Base-by-base conservation (phyloP, 2,888 invertebrate genomes). In the Anticlea derivata region DNA sequence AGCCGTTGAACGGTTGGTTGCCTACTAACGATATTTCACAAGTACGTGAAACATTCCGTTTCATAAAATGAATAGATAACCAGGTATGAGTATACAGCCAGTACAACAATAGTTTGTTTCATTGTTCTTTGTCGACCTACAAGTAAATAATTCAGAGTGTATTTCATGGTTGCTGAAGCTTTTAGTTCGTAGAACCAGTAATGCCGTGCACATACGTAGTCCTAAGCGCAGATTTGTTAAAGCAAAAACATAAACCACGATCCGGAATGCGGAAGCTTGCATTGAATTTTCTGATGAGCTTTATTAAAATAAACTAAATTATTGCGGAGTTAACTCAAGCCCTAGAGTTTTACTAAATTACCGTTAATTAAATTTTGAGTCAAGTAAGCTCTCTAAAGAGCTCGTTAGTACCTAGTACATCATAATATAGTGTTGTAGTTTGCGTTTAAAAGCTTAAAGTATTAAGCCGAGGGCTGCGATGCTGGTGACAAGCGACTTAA, bases 401-500 rank as follows among this genome's bases (percentile, higher is more conserved):
- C 73, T 77, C 71, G 75, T 75, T 78, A 76, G 75, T 74, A 72
- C 55, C 17, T 56, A 77, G 79, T 78, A 78, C 75, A 73, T 74
- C 72, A 70, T 73, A 78, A 70, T 72, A 67, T 71, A 75, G 74
- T 74, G 78, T 71, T 75, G 76, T 80, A 83, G 80, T 83, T 81
- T 77, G 73, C 71, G 79, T 80, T 80, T 78, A 82, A 80, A 70
- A 77, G 81, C 81, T 84, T 82, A 80, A 83, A 78, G 79, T 78
- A 83, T 79, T 80, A 83, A 78, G 75, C 74, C 64, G 68, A 56
- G 72, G 66, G 75, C 80, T 77, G 78, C 74, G 75, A 73, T 71
- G 78, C 65, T 67, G 72, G 70, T 78, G 79, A 82, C 83, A 81
- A 83, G 83, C 70, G 73, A 80, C 80, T 83, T 86, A 83, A 86